These are phyloP conservation scores for Sthenelais limicola DNA, from an alignment of 2,888 invertebrate species.

Conservation along the genomic window DNA sequence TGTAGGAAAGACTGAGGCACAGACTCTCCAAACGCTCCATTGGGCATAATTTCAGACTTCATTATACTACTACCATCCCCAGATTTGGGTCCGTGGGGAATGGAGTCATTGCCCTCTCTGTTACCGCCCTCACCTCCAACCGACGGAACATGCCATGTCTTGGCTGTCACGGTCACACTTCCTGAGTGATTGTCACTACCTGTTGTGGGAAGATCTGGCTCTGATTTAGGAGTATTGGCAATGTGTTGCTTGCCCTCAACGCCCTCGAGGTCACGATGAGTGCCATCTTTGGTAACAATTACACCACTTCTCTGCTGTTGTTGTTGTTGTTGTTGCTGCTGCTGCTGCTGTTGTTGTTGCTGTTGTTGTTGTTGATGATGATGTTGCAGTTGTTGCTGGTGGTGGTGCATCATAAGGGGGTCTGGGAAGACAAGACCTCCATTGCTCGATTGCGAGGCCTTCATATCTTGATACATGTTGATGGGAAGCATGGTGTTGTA, in stretches of 20 bases:
- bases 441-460: not conserved
- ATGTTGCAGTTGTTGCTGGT: slow-evolving; percentile 17
- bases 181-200: not conserved
- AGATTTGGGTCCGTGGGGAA: not conserved
- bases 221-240: slow-evolving; percentile 15
- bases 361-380: slow-evolving; percentile 8
- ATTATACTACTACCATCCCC: not conserved
- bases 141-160: slow-evolving; percentile 40
- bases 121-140: slow-evolving; percentile 4
- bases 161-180: slow-evolving; percentile 24
- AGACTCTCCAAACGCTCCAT: not conserved
- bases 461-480: slow-evolving; percentile 5
- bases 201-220: slow-evolving; percentile 6
- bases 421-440: slow-evolving; percentile 37
- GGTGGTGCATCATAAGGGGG: not conserved
- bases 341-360: slow-evolving; percentile 9
- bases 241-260: not conserved
- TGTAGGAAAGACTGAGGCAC: slow-evolving; percentile 42
- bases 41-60: too few species aligned
- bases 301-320: slow-evolving; percentile 25
- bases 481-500: slow-evolving; percentile 1
- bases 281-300: slow-evolving; percentile 14
- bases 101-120: not conserved
- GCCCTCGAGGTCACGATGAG: slow-evolving; percentile 8
- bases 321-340: slow-evolving; percentile 11